Evolutionary conservation across 2,888 invertebrate species (phyloP), one percentile per base, ranked within the genome.

Genomic region (Apodemia duryi): DNA sequence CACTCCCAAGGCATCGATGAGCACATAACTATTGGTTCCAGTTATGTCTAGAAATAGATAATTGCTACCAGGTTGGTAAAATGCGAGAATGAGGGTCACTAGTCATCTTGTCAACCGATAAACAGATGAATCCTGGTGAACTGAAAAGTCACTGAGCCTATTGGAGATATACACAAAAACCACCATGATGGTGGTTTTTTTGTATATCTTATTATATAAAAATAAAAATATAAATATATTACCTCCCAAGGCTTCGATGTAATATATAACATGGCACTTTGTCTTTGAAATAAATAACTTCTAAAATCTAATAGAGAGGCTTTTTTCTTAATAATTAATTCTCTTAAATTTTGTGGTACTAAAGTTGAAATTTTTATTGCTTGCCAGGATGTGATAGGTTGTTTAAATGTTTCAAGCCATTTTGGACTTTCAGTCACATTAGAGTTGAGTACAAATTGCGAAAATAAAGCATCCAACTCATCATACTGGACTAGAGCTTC

Each of bases 401-500:
- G 94, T 79, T 95, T 95, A 81, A 98, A 98, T 51, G 95, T 94
- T 67, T 93, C 93, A 72, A 98, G 89, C 98, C 98, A 98, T 67
- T 94, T 94, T 66, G 97, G 96, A 78, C 95, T 95, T 77, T 97
- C 97, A 69, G 97, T 96, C 71, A 96, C 94, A 78, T 96, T 96
- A n/a, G 97, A 97, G 89, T 98, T 98, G 72, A 98, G 95, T 65
- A 99, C 96, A 89, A 98, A 98, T 91, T 99, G 98, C 2, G 98
- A 98, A 85, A 99, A 98, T 73, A 99, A 93, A 63, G 98, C 98
- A 91, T 99, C 98, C 78, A 99, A 92, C 88, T 99, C 99, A 83
- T 99, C 99, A 83, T 98, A 99, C 80, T 99, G 99, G 65, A 99
- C 97, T 73, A 99, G 91, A 13, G 98, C 97, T 89, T 99, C 98